Percentiles rank a stretch among this genome's conserved stretches.
These are phyloP conservation scores for Regulus satrapa DNA, from an alignment of 2,113 vertebrate species.

Conservation along the genomic window DNA sequence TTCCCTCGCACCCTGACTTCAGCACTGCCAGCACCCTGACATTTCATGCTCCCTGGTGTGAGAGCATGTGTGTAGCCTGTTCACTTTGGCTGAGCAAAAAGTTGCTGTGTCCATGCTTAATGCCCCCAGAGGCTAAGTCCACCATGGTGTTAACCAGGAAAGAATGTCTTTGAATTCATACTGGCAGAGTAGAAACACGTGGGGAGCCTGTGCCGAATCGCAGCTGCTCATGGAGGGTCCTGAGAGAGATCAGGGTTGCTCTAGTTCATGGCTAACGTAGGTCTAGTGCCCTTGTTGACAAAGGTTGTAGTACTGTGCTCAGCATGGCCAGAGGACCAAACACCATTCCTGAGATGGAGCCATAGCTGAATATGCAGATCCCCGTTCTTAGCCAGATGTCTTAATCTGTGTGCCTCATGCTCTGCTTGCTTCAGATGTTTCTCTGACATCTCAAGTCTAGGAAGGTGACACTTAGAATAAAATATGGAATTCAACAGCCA, in stretches of 20 bases:
- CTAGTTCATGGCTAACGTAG: not conserved
- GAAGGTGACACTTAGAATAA: not conserved
- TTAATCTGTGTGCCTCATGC: not conserved
- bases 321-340: not conserved
- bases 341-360: not conserved
- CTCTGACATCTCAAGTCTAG: not conserved
- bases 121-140: not conserved
- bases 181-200: not conserved
- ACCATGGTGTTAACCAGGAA: not conserved
- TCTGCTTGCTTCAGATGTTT: not conserved
- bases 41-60: not conserved
- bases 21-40: not conserved
- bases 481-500: not conserved
- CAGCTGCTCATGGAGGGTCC: not conserved
- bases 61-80: not conserved
- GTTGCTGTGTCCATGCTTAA: not conserved
- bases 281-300: not conserved
- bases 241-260: not conserved
- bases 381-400: not conserved
- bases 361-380: not conserved
- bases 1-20: not conserved
- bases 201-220: not conserved
- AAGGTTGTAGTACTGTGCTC: not conserved
- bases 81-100: not conserved
- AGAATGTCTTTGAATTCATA: not conserved